Evolutionary conservation across 2,113 vertebrate species (phyloP).

Genomic region (Campylomormyrus numenius): DNA sequence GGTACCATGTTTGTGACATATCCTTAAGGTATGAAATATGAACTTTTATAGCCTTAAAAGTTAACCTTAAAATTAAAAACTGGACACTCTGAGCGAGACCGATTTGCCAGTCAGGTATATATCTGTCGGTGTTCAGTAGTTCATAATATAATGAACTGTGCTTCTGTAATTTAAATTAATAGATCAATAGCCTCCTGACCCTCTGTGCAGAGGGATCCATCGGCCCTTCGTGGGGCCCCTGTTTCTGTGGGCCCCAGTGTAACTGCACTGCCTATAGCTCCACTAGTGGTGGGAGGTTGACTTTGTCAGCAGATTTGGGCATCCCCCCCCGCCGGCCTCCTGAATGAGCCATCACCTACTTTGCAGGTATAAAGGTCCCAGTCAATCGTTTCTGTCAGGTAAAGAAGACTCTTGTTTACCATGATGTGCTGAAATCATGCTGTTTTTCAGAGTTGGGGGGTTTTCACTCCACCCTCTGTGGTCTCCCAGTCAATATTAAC

Average conservation of each 20-base stretch:
- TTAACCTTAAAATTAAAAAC: not conserved
- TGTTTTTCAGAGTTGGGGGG: not conserved
- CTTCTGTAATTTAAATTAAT: not conserved
- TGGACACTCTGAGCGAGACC: not conserved
- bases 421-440: not conserved
- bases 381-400: not conserved
- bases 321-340: not conserved
- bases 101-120: not conserved
- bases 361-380: not conserved
- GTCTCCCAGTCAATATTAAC: not conserved
- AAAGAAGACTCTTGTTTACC: not conserved
- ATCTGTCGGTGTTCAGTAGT: not conserved
- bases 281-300: not conserved
- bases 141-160: not conserved
- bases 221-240: not conserved
- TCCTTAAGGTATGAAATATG: not conserved
- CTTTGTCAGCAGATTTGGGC: not conserved
- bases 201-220: not conserved
- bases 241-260: not conserved
- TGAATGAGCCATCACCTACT: not conserved
- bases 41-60: not conserved
- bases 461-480: not conserved
- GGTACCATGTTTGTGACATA: not conserved
- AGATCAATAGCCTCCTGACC: not conserved
- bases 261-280: not conserved